Percentiles rank a stretch among this genome's conserved stretches.
phyloP scores from a whole-genome alignment of 2,888 invertebrate genomes.

The Molanna angustata region DNA sequence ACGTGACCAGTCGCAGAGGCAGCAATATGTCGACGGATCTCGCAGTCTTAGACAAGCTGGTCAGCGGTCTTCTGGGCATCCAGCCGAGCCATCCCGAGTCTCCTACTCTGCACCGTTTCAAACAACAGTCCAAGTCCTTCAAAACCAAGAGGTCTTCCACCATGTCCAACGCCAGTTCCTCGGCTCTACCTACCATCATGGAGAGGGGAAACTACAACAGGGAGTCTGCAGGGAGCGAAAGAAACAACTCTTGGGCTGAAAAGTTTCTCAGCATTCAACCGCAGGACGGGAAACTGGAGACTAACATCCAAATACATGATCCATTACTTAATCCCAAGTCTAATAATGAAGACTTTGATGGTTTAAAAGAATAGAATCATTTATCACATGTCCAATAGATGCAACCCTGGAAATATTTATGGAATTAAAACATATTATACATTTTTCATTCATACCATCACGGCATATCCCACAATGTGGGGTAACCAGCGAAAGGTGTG shows the following conservation, averaged over 20 bases:
- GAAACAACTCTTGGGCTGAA: constrained; percentile 49
- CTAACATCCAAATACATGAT: constrained; percentile 15
- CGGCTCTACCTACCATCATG: constrained; percentile 45
- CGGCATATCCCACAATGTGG: no score
- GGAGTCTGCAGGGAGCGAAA: constrained; percentile 18
- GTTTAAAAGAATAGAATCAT: not conserved
- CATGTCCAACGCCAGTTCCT: constrained; percentile 31
- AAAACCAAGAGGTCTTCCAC: constrained; percentile 28
- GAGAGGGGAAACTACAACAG: constrained; percentile 36
- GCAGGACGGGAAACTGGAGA: constrained; percentile 36
- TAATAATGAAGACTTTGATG: not conserved
- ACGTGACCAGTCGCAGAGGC: constrained; percentile 29
- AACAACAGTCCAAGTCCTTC: constrained; percentile 29
- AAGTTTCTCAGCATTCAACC: constrained; percentile 48
- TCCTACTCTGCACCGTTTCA: constrained; percentile 25
- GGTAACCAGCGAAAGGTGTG: no score
- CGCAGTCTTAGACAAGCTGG: constrained; percentile 60
- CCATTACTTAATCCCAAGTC: constrained; percentile 12
- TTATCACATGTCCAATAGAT: no score
- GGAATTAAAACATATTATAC: no score
- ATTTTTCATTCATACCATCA: no score
- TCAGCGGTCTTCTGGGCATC: constrained; percentile 58
- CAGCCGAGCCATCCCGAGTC: constrained; percentile 42
- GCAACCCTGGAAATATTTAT: no score
- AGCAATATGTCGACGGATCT: constrained; percentile 54